Percentiles rank a stretch among this genome's conserved stretches.
Conservation (phyloP, 2,888 invertebrate genomes). For the Ophraella communa region DNA sequence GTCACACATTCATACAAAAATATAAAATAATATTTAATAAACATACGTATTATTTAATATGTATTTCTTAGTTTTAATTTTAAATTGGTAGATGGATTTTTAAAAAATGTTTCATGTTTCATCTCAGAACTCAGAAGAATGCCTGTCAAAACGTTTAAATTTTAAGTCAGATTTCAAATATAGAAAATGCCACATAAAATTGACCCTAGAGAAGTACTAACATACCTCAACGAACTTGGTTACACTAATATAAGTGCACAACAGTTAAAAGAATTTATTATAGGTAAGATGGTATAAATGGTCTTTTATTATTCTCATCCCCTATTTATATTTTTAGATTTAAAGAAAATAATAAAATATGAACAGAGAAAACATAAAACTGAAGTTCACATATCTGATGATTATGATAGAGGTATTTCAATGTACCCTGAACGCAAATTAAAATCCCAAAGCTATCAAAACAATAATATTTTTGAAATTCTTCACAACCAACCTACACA, state of each 20-base stretch:
- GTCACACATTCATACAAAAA: too few relatives aligned
- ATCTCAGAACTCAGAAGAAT: too few relatives aligned
- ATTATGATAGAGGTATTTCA: constrained; percentile 4
- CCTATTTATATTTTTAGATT: constrained; percentile 62
- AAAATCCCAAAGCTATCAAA: neutral
- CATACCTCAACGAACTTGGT: constrained; percentile 77
- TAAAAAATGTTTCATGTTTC: too few relatives aligned
- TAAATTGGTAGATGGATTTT: too few relatives aligned
- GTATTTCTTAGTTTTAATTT: too few relatives aligned
- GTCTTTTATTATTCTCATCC: neutral
- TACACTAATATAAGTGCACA: constrained; percentile 76
- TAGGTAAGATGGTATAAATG: constrained; percentile 63
- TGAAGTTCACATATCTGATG: constrained; percentile 14
- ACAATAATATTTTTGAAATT: constrained; percentile 48
- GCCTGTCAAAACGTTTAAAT: too few relatives aligned
- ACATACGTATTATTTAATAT: too few relatives aligned
- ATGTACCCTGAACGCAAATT: neutral
- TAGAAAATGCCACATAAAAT: constrained; percentile 57
- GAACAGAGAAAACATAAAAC: constrained; percentile 56
- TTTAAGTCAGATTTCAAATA: neutral
- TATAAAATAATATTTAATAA: too few relatives aligned
- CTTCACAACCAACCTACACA: constrained; percentile 57
- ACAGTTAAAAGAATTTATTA: constrained; percentile 79
- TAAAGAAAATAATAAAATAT: constrained; percentile 72
- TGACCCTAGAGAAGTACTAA: constrained; percentile 76